Evolutionary conservation across 2,888 invertebrate genomes (phyloP).

Genomic region (Aspidiotus rigidus): DNA sequence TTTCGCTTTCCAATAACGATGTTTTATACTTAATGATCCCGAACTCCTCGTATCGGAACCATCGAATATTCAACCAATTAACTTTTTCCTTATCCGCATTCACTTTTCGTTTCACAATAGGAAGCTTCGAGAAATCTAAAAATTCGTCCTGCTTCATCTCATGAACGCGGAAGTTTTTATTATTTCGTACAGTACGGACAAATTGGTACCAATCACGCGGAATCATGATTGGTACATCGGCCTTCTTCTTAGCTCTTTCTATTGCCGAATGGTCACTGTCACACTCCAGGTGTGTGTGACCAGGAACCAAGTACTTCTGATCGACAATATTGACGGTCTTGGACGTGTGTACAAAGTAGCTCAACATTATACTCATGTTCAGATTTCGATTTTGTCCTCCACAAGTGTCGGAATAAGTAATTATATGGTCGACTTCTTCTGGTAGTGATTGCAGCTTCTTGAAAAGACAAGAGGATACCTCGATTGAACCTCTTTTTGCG

Average conservation of each 20-base stretch:
- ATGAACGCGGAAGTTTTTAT: too few species aligned
- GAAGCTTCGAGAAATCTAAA: background rate
- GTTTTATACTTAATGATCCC: too few species aligned
- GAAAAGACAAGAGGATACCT: slow-evolving; percentile 18
- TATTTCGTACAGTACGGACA: background rate
- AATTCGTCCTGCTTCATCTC: background rate
- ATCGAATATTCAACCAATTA: background rate
- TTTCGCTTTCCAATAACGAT: too few species aligned
- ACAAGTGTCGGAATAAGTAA: slow-evolving; percentile 13
- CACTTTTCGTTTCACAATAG: background rate
- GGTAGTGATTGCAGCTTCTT: slow-evolving; percentile 12
- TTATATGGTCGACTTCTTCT: slow-evolving; percentile 3
- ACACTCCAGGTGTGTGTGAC: slow-evolving; percentile 36
- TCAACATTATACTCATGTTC: background rate
- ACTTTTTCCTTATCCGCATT: background rate
- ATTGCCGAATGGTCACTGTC: slow-evolving; percentile 37
- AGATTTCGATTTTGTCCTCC: slow-evolving; percentile 21
- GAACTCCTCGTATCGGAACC: background rate
- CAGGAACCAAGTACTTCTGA: slow-evolving; percentile 38
- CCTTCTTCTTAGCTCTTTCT: slow-evolving; percentile 16
- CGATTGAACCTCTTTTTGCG: slow-evolving; percentile 18
- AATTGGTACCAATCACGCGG: background rate
- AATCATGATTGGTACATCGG: background rate
- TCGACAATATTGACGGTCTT: slow-evolving; percentile 35
- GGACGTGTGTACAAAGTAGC: slow-evolving; percentile 36